Base-by-base conservation (phyloP, 2,113 vertebrate genomes). In the Boulengerochromis microlepis region DNA sequence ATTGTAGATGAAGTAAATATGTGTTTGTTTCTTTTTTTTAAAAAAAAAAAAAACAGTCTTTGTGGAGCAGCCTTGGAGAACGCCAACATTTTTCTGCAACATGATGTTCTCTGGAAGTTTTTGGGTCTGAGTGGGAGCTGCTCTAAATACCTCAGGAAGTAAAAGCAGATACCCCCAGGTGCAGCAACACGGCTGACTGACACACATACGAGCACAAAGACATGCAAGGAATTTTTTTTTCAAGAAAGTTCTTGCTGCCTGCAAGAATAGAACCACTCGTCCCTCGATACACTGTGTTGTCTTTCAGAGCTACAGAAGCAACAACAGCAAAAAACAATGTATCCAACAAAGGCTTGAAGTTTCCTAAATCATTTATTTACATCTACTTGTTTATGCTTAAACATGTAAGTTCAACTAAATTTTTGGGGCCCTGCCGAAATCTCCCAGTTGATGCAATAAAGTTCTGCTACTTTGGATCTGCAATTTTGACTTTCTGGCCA, bases 161-260 rank as follows among this genome's bases (percentile, higher is more conserved):
- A 82, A 53, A 87, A 78, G 81, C 89, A 90, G 90, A 96, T 91
- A 93, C 91, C 95, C 64, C 95, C 95, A 95, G 94, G 96, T 96
- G 96, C 11, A 64, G 94, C 91, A 89, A 29, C 87, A 94, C 93
- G 87, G 93, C 82, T 85, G 91, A 84, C 42, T 86, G 87, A 85
- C 96, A 92, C 93, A 94, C 85, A 93, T 93, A 16, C 3, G 3
- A 82, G 52, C 31, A 33, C 10, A 15, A 81, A 89, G 87, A 92
- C 76, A 89, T 82, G 89, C 57, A 86, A 82, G 90, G 64, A 87
- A 86, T 56, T 61, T n/a, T 12, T 82, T 69, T 29, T 18, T 3
- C 45, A 42, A 26, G 15, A 64, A 42, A 83, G 40, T 81, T 84
- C 40, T 52, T 42, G 33, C 59, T 42, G 54, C 45, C 71, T 54